These are phyloP conservation scores for Marcusenius ussheri DNA, from an alignment of 2,113 vertebrate genomes.

Conservation along the genomic window DNA sequence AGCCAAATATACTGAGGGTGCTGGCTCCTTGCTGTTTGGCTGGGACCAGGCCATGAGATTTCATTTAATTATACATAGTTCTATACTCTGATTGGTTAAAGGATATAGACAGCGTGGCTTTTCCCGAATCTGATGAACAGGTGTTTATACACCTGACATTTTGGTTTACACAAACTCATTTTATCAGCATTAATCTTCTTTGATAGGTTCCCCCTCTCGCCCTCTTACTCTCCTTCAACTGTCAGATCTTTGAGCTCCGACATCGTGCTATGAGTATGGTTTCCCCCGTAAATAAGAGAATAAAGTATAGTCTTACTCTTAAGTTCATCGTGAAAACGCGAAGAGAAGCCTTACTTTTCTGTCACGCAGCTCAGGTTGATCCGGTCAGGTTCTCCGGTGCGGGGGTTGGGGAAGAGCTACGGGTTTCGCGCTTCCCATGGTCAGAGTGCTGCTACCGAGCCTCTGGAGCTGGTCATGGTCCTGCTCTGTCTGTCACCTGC, in stretches of 20 bases:
- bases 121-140: neutral
- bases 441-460: neutral
- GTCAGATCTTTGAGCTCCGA: neutral
- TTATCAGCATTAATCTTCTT: neutral
- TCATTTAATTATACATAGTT: neutral
- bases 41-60: neutral
- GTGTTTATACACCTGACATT: neutral
- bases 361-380: neutral
- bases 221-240: neutral
- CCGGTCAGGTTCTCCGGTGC: neutral
- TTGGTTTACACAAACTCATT: neutral
- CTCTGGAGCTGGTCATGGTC: neutral
- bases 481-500: constrained; percentile 16
- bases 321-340: neutral
- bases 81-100: neutral
- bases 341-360: constrained; percentile 19
- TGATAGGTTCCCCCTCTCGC: neutral
- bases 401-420: neutral
- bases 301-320: neutral
- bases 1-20: neutral
- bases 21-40: neutral
- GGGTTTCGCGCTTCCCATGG: neutral
- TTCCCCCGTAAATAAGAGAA: neutral
- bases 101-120: neutral
- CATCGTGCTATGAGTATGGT: neutral